These are phyloP conservation scores for Lepidonotus clava DNA, from an alignment of 2,888 invertebrate genomes.

Conservation along the genomic window DNA sequence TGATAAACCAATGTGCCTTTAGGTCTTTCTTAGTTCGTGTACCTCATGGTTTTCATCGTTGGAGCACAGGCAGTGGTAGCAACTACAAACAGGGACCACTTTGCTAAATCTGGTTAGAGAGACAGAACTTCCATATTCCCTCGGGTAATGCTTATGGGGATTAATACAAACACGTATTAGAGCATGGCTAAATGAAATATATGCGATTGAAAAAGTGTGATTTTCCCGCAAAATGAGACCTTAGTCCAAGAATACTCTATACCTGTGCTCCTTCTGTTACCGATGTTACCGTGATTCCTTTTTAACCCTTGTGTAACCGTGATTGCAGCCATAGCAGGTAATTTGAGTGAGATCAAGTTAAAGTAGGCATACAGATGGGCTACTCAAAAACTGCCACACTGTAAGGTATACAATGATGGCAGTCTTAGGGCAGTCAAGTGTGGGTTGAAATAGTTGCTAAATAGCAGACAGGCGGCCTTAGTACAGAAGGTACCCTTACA, in stretches of 20 bases:
- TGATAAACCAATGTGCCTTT: too few species aligned
- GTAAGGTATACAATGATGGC: not conserved
- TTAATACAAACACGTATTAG: too few species aligned
- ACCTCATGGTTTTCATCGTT: too few species aligned
- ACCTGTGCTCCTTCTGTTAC: not conserved
- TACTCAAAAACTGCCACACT: not conserved
- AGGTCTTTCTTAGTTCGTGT: too few species aligned
- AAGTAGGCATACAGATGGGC: not conserved
- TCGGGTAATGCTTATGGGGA: too few species aligned
- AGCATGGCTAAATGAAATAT: too few species aligned
- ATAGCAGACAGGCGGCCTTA: slow-evolving; percentile 35
- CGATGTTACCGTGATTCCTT: not conserved
- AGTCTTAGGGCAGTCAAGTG: not conserved
- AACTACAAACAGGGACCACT: too few species aligned
- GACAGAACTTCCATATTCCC: not conserved
- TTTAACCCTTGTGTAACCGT: slow-evolving; percentile 33
- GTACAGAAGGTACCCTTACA: slow-evolving; percentile 40
- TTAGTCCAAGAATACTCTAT: not conserved
- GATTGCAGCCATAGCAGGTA: slow-evolving; percentile 15
- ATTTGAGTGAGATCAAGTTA: slow-evolving; percentile 25
- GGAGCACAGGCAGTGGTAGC: too few species aligned
- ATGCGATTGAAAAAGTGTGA: too few species aligned
- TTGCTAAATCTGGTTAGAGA: not conserved
- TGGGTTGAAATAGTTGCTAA: not conserved
- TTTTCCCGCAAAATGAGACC: not conserved